phyloP scores from a whole-genome alignment of 2,888 invertebrate species.

The Diarsia dahlii region DNA sequence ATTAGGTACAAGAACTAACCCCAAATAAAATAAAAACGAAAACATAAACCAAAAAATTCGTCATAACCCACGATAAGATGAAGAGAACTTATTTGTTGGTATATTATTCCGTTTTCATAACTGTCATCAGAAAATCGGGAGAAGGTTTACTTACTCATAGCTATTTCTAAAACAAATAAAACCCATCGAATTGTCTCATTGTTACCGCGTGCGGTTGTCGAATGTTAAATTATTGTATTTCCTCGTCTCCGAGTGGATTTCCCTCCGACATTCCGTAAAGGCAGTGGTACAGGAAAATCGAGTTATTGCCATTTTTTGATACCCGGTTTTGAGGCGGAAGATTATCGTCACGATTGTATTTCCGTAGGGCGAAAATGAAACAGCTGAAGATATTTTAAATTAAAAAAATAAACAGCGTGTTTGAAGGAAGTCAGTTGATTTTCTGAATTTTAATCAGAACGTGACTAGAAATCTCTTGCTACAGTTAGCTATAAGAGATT shows the following conservation, averaged over 20 bases:
- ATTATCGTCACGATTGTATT: conserved; percentile 34
- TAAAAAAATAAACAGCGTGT: not conserved
- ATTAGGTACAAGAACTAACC: not conserved
- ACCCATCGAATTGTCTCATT: not conserved
- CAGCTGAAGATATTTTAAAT: not conserved
- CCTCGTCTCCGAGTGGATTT: conserved; percentile 50
- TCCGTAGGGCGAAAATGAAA: conserved; percentile 24
- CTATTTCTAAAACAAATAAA: not conserved
- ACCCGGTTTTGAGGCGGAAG: conserved; percentile 14
- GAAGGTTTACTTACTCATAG: not conserved
- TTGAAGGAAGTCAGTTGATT: not conserved
- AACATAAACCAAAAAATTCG: no score
- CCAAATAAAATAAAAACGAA: not conserved
- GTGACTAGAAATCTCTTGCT: conserved; percentile 1
- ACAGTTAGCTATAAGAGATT: conserved; percentile 13
- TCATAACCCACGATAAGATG: no score
- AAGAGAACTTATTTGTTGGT: not conserved
- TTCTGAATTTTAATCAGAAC: not conserved
- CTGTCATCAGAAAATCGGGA: not conserved
- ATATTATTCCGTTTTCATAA: not conserved
- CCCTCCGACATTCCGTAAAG: conserved; percentile 29
- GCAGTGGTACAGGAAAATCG: conserved; percentile 28
- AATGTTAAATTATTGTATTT: conserved; percentile 58
- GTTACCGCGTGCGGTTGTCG: not conserved
- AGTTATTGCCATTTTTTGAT: conserved; percentile 42